Base-by-base conservation (phyloP, 2,888 invertebrate genomes). In the Elmis aenea region DNA sequence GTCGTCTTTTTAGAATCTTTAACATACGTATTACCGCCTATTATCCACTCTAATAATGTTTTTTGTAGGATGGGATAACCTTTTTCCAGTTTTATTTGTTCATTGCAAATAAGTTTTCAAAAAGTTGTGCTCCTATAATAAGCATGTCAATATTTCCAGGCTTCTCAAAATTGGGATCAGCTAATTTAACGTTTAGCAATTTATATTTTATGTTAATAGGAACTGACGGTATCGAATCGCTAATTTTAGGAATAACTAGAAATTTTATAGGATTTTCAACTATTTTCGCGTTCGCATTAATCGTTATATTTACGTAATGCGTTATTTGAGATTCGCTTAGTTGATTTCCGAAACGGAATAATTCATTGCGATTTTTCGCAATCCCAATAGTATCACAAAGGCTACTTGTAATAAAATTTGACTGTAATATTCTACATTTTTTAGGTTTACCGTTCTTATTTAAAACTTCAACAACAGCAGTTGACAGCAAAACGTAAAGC, bases 341-440 rank as follows among this genome's bases (percentile, higher is more conserved):
- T 25, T 31, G 13, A 48, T 27, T 8, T 44, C 46, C n/a, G 26
- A 22, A 11, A 47, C 25, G 6, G 26, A 23, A 9, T 36, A 20
- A 10, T 45, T 15, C 12, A 28, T 32, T n/a, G 14, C 22, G 5
- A 13, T 6, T 28, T 23, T 15, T 12, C 22, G 8, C 8, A 48
- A 13, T 8, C 26, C 22, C 10, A 48, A 28, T 5, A 9, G 22
- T n/a, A 8, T 26, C 27, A 11, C 27, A 33, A 3, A 37, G 12
- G 5, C 25, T 9, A 11, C 26, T 18, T 1, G 43, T 31, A 13
- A 48, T 37, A 22, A 45, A 46, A 42, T 38, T 40, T 1, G 13
- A 13, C 13, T 45, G 14, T 6, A 46, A 25, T 6, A 28, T 38
- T 5, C 45, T 31, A 27, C 22, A 18, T 12, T 5, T 33, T 13